Conservation (phyloP, 2,888 invertebrate species). For the Oeneis ivallda region DNA sequence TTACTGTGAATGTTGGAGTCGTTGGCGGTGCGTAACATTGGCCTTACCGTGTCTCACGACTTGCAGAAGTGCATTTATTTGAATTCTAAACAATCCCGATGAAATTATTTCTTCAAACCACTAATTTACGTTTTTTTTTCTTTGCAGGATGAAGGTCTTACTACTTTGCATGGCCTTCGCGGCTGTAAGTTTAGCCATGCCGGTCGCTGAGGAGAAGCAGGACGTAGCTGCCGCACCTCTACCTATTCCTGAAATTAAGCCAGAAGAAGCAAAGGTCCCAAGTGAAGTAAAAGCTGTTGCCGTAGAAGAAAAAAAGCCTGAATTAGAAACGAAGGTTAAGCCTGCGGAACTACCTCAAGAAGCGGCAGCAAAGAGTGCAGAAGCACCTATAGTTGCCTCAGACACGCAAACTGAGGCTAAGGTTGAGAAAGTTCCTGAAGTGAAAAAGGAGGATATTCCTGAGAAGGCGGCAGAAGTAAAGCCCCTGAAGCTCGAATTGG, state of each 20-base stretch:
- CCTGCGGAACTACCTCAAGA: conserved; percentile 51
- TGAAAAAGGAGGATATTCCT: conserved; percentile 48
- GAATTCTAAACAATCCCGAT: conserved; percentile 50
- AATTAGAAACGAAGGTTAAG: conserved; percentile 48
- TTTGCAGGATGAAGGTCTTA: conserved; percentile 85
- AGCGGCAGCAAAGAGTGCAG: conserved; percentile 42
- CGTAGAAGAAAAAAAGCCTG: conserved; percentile 39
- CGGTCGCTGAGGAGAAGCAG: conserved; percentile 77
- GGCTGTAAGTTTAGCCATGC: conserved; percentile 82
- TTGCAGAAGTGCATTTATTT: conserved; percentile 65
- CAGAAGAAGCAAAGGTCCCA: conserved; percentile 47
- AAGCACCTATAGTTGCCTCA: conserved; percentile 42
- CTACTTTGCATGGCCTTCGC: conserved; percentile 82
- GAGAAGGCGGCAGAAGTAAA: conserved; percentile 49
- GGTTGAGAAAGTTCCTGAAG: conserved; percentile 46
- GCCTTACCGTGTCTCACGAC: conserved; percentile 74
- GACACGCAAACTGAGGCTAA: conserved; percentile 44
- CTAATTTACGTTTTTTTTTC: conserved; percentile 59
- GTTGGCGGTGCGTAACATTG: conserved; percentile 74
- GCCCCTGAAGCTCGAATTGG: conserved; percentile 22
- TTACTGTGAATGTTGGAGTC: conserved; percentile 63
- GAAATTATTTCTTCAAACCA: conserved; percentile 54
- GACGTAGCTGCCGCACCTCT: conserved; percentile 51
- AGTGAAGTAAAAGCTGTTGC: conserved; percentile 49
- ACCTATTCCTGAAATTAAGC: conserved; percentile 44